Evolutionary conservation across 2,113 vertebrate genomes (phyloP).

Genomic region (Tachuris rubrigastra): DNA sequence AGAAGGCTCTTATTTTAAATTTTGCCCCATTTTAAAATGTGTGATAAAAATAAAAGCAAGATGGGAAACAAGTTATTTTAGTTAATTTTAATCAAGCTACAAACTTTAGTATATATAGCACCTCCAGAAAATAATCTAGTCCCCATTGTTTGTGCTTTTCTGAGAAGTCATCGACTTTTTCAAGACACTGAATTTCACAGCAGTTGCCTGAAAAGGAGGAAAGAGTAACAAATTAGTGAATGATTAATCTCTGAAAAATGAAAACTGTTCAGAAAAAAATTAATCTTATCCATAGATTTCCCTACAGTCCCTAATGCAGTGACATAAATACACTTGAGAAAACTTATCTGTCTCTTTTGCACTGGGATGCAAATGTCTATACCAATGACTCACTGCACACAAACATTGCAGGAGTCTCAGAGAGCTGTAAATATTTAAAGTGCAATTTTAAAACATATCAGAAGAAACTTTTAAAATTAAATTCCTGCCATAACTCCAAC

Average conservation of each 20-base stretch:
- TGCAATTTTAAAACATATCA: not conserved
- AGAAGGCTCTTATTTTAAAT: too few relatives aligned
- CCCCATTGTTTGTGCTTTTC: slow-evolving; percentile 64
- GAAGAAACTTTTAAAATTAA: not conserved
- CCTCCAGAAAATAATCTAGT: slow-evolving; percentile 72
- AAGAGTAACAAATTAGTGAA: not conserved
- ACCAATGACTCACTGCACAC: not conserved
- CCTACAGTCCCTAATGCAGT: not conserved
- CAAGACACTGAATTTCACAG: slow-evolving; percentile 66
- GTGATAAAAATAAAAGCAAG: not conserved
- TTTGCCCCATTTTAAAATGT: not conserved
- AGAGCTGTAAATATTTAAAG: not conserved
- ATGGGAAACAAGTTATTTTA: not conserved
- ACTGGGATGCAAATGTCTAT: not conserved
- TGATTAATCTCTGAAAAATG: not conserved
- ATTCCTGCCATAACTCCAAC: not conserved
- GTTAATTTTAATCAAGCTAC: slow-evolving; percentile 17
- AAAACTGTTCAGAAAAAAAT: not conserved
- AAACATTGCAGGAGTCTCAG: not conserved
- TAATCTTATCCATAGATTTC: not conserved
- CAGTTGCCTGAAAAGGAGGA: slow-evolving; percentile 59
- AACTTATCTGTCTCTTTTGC: not conserved
- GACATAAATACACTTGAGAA: not conserved
- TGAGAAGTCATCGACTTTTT: slow-evolving; percentile 49
- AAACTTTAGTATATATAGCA: slow-evolving; percentile 66